Percentiles rank a stretch among this genome's conserved stretches.
Evolutionary conservation across 2,113 vertebrate genomes (phyloP).

Genomic region (Agapornis roseicollis): DNA sequence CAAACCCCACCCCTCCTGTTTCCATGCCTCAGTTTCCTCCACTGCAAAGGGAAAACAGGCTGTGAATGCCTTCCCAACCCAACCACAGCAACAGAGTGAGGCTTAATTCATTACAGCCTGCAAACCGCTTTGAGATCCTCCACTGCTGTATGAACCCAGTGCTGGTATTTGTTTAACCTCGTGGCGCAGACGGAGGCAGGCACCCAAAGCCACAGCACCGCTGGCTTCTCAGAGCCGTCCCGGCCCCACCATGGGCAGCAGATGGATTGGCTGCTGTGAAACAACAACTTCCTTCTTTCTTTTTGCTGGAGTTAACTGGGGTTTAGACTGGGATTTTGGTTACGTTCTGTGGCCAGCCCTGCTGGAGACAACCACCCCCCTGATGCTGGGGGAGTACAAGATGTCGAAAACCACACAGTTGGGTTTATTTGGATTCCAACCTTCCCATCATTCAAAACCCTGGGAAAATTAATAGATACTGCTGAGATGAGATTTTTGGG

Average conservation of each 20-base stretch:
- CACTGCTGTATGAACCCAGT: accelerated
- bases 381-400: neutral
- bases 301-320: neutral
- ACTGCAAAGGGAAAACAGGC: neutral
- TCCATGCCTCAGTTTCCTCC: neutral
- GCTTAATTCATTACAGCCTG: neutral
- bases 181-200: neutral
- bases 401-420: neutral
- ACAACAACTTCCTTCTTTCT: conserved; percentile 36
- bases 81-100: neutral
- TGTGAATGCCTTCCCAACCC: neutral
- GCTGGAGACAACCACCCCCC: conserved; percentile 55
- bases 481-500: neutral
- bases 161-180: neutral
- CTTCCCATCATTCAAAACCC: neutral
- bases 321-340: conserved; percentile 36
- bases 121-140: neutral
- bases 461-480: neutral
- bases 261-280: neutral
- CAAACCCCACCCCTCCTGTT: neutral
- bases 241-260: neutral
- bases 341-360: conserved; percentile 55
- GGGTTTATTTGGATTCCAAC: conserved; percentile 27
- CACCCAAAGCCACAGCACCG: conserved; percentile 16
- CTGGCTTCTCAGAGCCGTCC: neutral